These are phyloP conservation scores for Rhopalosiphum padi DNA, from an alignment of 1,140 invertebrate species.

Conservation along the genomic window DNA sequence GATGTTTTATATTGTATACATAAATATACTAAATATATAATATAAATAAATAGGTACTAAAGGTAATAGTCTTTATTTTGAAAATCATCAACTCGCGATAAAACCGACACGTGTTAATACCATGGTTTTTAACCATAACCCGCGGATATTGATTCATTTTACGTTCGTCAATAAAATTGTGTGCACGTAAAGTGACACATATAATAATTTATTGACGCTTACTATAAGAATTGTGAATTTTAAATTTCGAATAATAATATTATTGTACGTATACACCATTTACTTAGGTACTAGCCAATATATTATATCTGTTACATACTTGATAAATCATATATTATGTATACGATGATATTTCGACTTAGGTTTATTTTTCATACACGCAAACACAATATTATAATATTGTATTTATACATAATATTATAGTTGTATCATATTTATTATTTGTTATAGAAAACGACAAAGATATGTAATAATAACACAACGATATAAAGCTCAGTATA, in stretches of 20 bases:
- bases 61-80: not conserved
- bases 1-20: not conserved
- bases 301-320: not conserved
- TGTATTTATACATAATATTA: too few relatives aligned
- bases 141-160: not conserved
- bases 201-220: not conserved
- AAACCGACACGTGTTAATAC: not conserved
- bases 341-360: not conserved
- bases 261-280: not conserved
- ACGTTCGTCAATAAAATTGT: not conserved
- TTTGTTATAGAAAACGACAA: not conserved
- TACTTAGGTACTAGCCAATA: not conserved
- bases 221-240: not conserved
- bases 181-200: too few relatives aligned
- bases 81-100: slow-evolving; percentile 8
- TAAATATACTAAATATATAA: too few relatives aligned
- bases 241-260: not conserved
- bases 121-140: not conserved
- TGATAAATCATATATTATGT: not conserved
- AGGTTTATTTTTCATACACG: not conserved
- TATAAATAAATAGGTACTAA: too few relatives aligned
- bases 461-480: not conserved
- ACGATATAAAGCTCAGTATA: not conserved
- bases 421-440: too few relatives aligned
- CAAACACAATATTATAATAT: too few relatives aligned